A percentile compares a stretch with the other conserved stretches of the same genome.
Conservation (phyloP, 2,888 invertebrate species). For the Smittia sp. region DNA sequence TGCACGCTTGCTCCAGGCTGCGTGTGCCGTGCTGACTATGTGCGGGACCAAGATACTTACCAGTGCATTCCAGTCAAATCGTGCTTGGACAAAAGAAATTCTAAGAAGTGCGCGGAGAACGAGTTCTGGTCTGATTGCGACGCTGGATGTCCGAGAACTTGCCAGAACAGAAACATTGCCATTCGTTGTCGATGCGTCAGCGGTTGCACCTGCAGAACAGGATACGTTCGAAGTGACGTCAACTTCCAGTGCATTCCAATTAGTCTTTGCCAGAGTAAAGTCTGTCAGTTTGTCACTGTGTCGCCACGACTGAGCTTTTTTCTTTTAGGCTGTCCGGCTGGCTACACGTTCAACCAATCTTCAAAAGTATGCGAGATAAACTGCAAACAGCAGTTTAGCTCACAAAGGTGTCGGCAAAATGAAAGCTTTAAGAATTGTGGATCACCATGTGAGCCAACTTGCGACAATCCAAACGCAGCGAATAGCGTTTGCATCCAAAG, state of each 20-base stretch:
- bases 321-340: neutral
- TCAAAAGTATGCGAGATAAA: neutral
- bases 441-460: slow-evolving; percentile 11
- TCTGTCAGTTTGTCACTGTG: neutral
- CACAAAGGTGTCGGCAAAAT: neutral
- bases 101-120: neutral
- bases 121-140: neutral
- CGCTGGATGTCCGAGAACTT: slow-evolving; percentile 18
- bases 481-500: neutral
- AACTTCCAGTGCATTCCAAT: slow-evolving; percentile 2
- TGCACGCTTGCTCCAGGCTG: neutral
- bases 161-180: slow-evolving; percentile 16
- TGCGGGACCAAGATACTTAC: slow-evolving; percentile 11
- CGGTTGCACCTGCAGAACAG: neutral
- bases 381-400: neutral
- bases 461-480: neutral
- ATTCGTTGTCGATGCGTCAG: neutral
- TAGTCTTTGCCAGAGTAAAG: neutral
- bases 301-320: neutral
- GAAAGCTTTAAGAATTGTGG: neutral
- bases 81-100: neutral
- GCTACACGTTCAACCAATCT: neutral
- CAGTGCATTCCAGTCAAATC: neutral
- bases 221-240: neutral
- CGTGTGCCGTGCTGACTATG: neutral